Evolutionary conservation across 2,113 vertebrate genomes (phyloP).

Genomic region (Rhabdornis inornatus): DNA sequence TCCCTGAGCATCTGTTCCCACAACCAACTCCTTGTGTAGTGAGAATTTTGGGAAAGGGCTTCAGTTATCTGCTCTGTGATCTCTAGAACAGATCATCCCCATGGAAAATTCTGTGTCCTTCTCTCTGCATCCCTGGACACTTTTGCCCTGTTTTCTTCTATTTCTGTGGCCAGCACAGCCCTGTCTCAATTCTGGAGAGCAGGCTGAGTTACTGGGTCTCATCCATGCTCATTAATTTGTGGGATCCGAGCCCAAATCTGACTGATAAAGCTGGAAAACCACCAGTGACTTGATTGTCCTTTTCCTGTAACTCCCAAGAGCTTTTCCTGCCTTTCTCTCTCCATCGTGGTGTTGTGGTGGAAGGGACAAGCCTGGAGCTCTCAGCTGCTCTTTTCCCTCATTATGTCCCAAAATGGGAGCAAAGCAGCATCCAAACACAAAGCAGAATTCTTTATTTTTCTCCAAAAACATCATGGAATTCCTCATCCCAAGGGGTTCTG

Average conservation of each 20-base stretch:
- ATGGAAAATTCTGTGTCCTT: not conserved
- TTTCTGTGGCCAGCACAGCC: not conserved
- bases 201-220: not conserved
- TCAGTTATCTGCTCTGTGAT: not conserved
- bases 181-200: not conserved
- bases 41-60: constrained; percentile 28
- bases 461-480: fast-evolving
- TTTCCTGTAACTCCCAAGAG: not conserved
- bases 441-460: not conserved
- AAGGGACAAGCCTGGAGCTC: not conserved
- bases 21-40: not conserved
- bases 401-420: not conserved
- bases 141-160: not conserved
- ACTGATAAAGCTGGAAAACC: not conserved
- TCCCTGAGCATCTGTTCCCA: constrained; percentile 58
- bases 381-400: not conserved
- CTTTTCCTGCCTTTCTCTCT: not conserved
- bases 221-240: not conserved
- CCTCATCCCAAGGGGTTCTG: not conserved
- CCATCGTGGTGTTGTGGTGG: fast-evolving
- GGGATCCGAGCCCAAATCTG: not conserved
- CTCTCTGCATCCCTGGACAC: not conserved
- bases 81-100: not conserved
- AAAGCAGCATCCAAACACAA: not conserved
- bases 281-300: not conserved